Evolutionary conservation across 2,113 vertebrate genomes (phyloP).

Genomic region (Protobothrops flavoviridis): DNA sequence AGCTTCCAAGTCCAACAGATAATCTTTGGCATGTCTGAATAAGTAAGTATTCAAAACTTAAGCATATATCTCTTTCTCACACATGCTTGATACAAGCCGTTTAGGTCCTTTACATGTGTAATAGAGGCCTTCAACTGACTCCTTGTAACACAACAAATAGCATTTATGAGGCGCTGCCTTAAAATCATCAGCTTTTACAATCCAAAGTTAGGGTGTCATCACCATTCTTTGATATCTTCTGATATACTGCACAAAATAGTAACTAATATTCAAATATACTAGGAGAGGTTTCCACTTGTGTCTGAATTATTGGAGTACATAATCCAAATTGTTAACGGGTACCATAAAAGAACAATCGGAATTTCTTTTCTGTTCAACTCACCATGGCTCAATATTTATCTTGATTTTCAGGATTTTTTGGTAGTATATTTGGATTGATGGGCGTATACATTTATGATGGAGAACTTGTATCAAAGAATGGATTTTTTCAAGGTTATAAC

Average conservation of each 20-base stretch:
- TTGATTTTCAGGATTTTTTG: constrained; percentile 84
- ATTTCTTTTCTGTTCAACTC: neutral
- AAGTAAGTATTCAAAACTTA: neutral
- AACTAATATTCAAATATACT: too few relatives aligned
- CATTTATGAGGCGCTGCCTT: neutral
- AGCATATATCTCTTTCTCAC: neutral
- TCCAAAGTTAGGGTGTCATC: neutral
- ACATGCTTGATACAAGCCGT: neutral
- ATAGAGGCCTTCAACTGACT: neutral
- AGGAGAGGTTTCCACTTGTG: neutral
- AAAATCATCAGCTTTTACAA: neutral
- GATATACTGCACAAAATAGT: neutral
- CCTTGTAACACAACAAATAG: neutral
- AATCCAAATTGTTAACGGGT: neutral
- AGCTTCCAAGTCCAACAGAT: neutral
- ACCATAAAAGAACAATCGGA: neutral
- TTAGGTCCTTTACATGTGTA: neutral
- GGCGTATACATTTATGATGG: constrained; percentile 92
- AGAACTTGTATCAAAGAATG: constrained; percentile 82
- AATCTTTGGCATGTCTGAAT: neutral
- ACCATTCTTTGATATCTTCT: neutral
- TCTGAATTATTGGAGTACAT: neutral
- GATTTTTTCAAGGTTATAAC: constrained; percentile 98
- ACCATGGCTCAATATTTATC: neutral
- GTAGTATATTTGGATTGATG: constrained; percentile 89